Conservation (phyloP, 2,888 invertebrate species). For the Brachynemurus nebulosus region DNA sequence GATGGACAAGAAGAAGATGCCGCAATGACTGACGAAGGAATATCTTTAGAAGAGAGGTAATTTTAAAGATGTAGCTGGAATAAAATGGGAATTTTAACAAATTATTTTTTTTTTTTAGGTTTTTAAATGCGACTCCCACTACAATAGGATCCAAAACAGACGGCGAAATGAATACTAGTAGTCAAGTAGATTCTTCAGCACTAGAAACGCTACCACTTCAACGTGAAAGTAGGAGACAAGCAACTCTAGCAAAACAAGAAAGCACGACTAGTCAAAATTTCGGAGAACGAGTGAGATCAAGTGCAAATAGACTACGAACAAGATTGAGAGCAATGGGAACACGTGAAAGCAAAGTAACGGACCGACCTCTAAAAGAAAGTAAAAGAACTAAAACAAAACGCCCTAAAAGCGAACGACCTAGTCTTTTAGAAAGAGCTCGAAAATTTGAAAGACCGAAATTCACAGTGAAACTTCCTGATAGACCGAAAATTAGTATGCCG, state of each 20-base stretch:
- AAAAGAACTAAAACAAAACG: constrained; percentile 17
- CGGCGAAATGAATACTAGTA: constrained; percentile 47
- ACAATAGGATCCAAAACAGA: constrained; percentile 45
- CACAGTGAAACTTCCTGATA: constrained; percentile 30
- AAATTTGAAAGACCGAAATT: constrained; percentile 38
- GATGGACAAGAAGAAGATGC: constrained; percentile 31
- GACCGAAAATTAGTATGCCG: constrained; percentile 36
- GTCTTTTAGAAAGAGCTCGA: constrained; percentile 32
- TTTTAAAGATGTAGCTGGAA: too few relatives aligned
- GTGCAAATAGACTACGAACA: constrained; percentile 57
- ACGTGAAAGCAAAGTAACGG: constrained; percentile 23
- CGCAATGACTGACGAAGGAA: constrained; percentile 24
- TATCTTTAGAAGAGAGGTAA: constrained; percentile 26
- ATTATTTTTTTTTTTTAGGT: constrained; percentile 26
- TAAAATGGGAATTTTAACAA: neutral
- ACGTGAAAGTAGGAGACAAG: constrained; percentile 31
- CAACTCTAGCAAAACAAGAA: constrained; percentile 9
- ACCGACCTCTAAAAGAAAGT: constrained; percentile 28
- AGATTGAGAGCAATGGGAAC: constrained; percentile 42
- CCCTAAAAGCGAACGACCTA: constrained; percentile 30
- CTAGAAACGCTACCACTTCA: constrained; percentile 48
- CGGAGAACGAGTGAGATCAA: constrained; percentile 50
- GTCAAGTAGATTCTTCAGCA: constrained; percentile 50
- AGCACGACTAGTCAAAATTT: constrained; percentile 30
- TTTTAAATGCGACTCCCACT: constrained; percentile 42